Base-by-base conservation (phyloP, 2,888 invertebrate species). In the Clistopyga incitator region DNA sequence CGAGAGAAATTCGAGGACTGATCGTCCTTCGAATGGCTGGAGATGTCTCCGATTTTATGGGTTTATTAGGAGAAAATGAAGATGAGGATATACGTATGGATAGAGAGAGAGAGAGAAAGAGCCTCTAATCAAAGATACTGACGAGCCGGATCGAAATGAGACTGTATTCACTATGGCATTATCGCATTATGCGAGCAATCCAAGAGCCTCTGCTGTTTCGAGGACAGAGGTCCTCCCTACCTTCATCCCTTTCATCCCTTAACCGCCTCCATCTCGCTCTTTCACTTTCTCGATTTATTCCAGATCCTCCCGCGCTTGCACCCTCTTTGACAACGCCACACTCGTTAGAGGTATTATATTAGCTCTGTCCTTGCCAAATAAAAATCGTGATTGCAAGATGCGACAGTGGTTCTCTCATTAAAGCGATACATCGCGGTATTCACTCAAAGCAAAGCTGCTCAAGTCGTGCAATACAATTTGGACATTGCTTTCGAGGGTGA, bases 101-200 rank as follows among this genome's bases (percentile, higher is more conserved):
- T 42, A 78, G 45, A 56, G 54, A 23, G 38, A 87, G 88, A 38
- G 50, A 78, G 45, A 56, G 54, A 23, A 34, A 87, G 88, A 88
- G 90, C 89, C 92, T 93, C 91, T 93, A 92, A 92, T 93, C 92
- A 92, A 91, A 92, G 91, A 91, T 90, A 90, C 91, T 91, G 92
- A 92, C 86, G 91, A 92, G 87, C 86, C 20, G 15, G 52, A 54
- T 3, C 64, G 54, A 70, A 42, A 54, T 59, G 61, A 71, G 42
- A 86, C 87, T 88, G 88, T 89, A 89, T 91, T 88, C 65, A 89
- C 88, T 88, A 89, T 87, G 88, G 86, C 90, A 91, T 92, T 91
- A 91, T 90, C 88, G 88, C 86, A 92, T 92, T 92, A 91, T 90
- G 87, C 86, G 72, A 85, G 85, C 85, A 65, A 68, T 65, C 75